Evolutionary conservation across 2,888 invertebrate species (phyloP), one percentile per base, ranked within the genome.

Genomic region (Chalcosyrphus nemorum): DNA sequence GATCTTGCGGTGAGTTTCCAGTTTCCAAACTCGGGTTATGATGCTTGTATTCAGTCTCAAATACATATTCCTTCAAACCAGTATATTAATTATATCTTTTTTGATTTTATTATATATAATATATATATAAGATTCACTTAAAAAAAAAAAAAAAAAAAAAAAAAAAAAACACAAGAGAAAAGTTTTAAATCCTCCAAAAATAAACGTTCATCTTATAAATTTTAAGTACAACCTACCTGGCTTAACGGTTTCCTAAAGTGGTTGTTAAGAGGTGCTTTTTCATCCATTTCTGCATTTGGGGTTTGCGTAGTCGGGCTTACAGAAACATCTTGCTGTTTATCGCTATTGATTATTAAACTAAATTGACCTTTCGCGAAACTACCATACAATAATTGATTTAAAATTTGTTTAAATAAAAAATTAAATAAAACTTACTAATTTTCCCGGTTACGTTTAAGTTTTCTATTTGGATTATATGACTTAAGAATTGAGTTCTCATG

Each of bases 61-160:
- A 92, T 91, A 97, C 97, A 92, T 96, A 96, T 91, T 96, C 96
- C 95, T 96, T 24, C 4, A 45, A 65, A 29, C 38, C 4, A 38
- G 3, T 0, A 47, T 32, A 15, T 17, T 35, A n/a, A 27, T 52
- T 50, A 27, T 27, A 21, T 50, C 7, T 2, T 1, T 24, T 24
- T 4, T n/a, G n/a, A n/a, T n/a, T n/a, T n/a, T n/a, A n/a, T n/a
- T n/a, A n/a, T n/a, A n/a, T n/a, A n/a, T n/a, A n/a, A n/a, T n/a
- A n/a, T n/a, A n/a, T n/a, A n/a, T n/a, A n/a, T n/a, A n/a, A n/a
- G n/a, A n/a, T n/a, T n/a, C n/a, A n/a, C n/a, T n/a, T n/a, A n/a
- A n/a, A n/a, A n/a, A n/a, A n/a, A n/a, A n/a, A n/a, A n/a, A n/a
- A n/a, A n/a, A n/a, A n/a, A n/a, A n/a, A n/a, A n/a, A n/a, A n/a